Evolutionary conservation across 2,888 invertebrate species (phyloP).

Genomic region (Meiosimyza decipiens): DNA sequence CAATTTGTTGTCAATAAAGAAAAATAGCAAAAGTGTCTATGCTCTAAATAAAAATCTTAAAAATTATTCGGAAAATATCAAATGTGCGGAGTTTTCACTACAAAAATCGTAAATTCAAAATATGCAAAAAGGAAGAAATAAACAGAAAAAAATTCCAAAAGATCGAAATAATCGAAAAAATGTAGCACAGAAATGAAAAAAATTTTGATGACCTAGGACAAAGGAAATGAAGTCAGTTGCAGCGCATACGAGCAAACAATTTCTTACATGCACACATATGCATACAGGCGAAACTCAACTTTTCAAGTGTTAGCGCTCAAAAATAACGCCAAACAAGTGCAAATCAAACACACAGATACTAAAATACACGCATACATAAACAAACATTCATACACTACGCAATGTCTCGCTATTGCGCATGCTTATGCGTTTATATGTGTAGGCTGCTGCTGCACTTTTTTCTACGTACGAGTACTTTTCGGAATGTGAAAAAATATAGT

Average conservation of each 20-base stretch:
- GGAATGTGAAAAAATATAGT: background rate
- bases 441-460: too few relatives aligned
- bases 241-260: constrained; percentile 39
- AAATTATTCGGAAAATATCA: too few relatives aligned
- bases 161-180: constrained; percentile 38
- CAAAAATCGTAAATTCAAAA: background rate
- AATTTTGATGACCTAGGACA: constrained; percentile 63
- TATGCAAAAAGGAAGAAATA: background rate
- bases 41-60: too few relatives aligned
- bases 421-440: background rate
- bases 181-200: background rate
- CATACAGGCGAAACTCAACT: background rate
- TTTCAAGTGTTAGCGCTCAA: constrained; percentile 28
- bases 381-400: background rate
- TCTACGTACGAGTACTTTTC: background rate
- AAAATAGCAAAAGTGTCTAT: too few relatives aligned
- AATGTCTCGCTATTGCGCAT: background rate
- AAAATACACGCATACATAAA: background rate
- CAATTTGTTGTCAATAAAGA: too few relatives aligned
- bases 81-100: too few relatives aligned
- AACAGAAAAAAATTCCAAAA: constrained; percentile 17
- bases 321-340: constrained; percentile 14
- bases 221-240: constrained; percentile 65
- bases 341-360: constrained; percentile 18
- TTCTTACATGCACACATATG: background rate